Percentiles rank a stretch among this genome's conserved stretches.
These are phyloP conservation scores for Montipora foliosa DNA, from an alignment of 64 coral and sea anemone genomes.

Conservation along the genomic window DNA sequence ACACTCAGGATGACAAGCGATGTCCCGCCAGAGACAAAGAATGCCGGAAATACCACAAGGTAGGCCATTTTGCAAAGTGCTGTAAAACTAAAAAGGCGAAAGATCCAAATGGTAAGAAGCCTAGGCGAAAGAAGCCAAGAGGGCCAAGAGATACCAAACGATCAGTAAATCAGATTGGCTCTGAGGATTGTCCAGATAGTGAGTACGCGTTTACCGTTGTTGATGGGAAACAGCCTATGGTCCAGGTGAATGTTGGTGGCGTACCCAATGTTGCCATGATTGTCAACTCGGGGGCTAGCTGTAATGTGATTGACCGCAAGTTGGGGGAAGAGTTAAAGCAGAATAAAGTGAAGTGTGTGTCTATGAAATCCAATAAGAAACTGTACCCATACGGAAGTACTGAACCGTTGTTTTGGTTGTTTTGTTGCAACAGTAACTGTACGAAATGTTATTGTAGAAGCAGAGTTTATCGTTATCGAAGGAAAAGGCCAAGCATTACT, in stretches of 20 bases:
- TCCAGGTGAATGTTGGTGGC: too few relatives aligned
- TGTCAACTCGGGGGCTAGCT: too few relatives aligned
- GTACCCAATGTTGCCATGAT: too few relatives aligned
- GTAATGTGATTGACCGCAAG: too few relatives aligned
- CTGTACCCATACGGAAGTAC: slow-evolving; percentile 39
- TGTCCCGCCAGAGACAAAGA: not conserved
- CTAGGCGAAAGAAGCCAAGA: slow-evolving; percentile 5
- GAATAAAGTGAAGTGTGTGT: too few relatives aligned
- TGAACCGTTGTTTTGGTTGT: slow-evolving; percentile 41
- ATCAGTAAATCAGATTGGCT: too few relatives aligned
- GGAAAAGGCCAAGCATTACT: slow-evolving; percentile 24
- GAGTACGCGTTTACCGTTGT: too few relatives aligned
- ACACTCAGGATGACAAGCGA: not conserved
- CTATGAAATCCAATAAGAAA: not conserved
- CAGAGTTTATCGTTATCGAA: slow-evolving; percentile 44
- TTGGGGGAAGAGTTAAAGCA: too few relatives aligned
- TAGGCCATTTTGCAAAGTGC: not conserved
- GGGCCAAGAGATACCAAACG: not conserved
- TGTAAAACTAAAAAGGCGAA: not conserved
- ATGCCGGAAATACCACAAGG: not conserved
- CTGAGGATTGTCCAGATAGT: too few relatives aligned
- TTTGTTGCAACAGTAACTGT: slow-evolving; percentile 11
- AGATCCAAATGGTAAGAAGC: slow-evolving; percentile 8
- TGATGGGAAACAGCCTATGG: too few relatives aligned
- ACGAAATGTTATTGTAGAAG: slow-evolving; percentile 21